phyloP scores from a whole-genome alignment of 2,113 vertebrate genomes.

The Labrus mixtus region DNA sequence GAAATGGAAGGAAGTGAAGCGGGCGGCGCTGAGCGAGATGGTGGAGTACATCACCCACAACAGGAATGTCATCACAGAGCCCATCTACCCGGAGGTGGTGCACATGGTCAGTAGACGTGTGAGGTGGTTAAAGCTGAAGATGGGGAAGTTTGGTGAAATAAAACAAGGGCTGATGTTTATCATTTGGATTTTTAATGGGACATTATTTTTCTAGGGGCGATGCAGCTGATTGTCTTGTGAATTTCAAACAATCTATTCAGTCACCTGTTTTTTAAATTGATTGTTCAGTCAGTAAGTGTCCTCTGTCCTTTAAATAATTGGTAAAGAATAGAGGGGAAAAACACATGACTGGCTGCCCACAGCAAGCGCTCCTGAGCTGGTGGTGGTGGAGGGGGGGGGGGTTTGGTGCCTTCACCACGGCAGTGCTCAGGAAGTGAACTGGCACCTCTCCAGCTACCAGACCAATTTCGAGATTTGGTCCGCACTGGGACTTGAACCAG shows the following conservation, averaged over 20 bases:
- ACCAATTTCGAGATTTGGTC: no score
- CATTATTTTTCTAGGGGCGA: not conserved
- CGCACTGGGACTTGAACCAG: no score
- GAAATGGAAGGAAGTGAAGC: constrained; percentile 99
- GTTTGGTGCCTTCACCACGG: no score
- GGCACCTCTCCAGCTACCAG: no score
- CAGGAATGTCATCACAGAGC: constrained; percentile 96
- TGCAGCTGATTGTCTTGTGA: not conserved
- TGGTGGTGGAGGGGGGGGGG: no score
- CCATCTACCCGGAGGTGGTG: constrained; percentile 97
- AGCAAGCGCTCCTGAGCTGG: no score
- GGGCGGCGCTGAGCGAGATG: constrained; percentile 97
- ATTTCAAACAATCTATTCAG: not conserved
- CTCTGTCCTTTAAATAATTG: not conserved
- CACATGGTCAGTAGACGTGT: constrained; percentile 91
- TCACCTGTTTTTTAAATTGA: no score
- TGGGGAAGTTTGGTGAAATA: not conserved
- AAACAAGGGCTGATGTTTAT: constrained; percentile 2
- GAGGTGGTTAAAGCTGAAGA: constrained; percentile 9
- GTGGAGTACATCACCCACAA: constrained; percentile 98
- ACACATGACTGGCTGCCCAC: no score
- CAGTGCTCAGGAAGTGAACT: no score
- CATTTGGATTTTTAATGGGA: not conserved
- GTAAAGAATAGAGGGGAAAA: no score
- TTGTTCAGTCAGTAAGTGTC: not conserved